Evolutionary conservation across 2,797 vertebrate species (phyloP), one percentile per base, ranked within the genome.

Genomic region (Anabas testudineus): DNA sequence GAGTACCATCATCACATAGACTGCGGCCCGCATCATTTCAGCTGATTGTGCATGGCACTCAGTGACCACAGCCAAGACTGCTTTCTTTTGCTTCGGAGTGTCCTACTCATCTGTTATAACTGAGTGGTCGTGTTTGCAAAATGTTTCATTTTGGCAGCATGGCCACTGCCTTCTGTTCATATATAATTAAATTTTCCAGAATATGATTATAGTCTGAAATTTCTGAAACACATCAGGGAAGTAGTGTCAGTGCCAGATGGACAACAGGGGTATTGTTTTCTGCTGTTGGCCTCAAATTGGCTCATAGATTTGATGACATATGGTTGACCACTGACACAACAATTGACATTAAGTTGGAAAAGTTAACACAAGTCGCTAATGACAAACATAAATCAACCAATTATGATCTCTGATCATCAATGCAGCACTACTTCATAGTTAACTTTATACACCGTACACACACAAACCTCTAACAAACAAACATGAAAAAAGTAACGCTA

Each of bases 211-310:
- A 47, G 24, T 59, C 57, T 67, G 60, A 73, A 22, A 65, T 72
- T 66, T 78, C 39, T 42, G 9, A 68, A 76, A 62, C 60, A 39
- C 61, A 55, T 66, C 52, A 30, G 48, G 51, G 34, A 75, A 21
- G 56, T 45, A 51, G 59, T 70, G 60, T 66, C 45, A 2, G 43
- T 48, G 70, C 67, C 84, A 81, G 77, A 85, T 80, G 71, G 82
- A 76, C 45, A 14, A 67, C 42, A 54, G 8, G 3, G 49, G 56
- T 42, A 71, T 67, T 73, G 56, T 76, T 76, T 67, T 42, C 52
- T 36, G 22, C 28, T 42, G 67, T 72, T 18, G 39, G 53, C 60
- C 55, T 55, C 36, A 77, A 51, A 72, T 55, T 67, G 52, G 59
- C 69, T 77, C 48, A n/a, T 47, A 22, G 49, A 28, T 65, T 77